Evolutionary conservation across 2,113 vertebrate genomes (phyloP).

Genomic region (Eulemur rufifrons): DNA sequence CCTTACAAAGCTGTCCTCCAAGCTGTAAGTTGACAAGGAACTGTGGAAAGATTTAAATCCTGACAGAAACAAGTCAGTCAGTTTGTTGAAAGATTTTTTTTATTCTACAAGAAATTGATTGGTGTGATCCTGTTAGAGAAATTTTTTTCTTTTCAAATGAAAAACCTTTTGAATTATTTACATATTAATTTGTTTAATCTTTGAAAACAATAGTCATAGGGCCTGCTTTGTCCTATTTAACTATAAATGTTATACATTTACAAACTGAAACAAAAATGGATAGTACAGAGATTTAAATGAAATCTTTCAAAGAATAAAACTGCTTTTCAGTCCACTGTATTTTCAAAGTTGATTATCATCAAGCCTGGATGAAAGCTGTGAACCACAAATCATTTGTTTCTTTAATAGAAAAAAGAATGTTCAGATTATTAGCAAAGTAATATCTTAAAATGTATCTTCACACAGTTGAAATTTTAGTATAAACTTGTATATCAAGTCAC

Average conservation of each 20-base stretch:
- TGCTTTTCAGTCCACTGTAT: slow-evolving; percentile 58
- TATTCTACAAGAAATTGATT: slow-evolving; percentile 60
- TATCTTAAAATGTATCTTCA: slow-evolving; percentile 73
- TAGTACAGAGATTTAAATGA: slow-evolving; percentile 74
- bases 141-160: slow-evolving; percentile 38
- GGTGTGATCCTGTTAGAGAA: slow-evolving; percentile 52
- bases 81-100: slow-evolving; percentile 58
- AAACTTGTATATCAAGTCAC: slow-evolving; percentile 73
- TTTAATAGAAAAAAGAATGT: slow-evolving; percentile 65
- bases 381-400: slow-evolving; percentile 49
- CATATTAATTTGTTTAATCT: slow-evolving; percentile 85
- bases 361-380: slow-evolving; percentile 59
- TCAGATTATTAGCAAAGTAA: slow-evolving; percentile 73
- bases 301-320: slow-evolving; percentile 76
- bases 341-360: slow-evolving; percentile 76
- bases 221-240: slow-evolving; percentile 77
- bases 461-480: slow-evolving; percentile 66
- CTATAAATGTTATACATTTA: slow-evolving; percentile 61
- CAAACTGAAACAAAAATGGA: slow-evolving; percentile 75
- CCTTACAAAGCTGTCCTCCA: slow-evolving; percentile 3
- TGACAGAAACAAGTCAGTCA: slow-evolving; percentile 54
- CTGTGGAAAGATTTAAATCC: slow-evolving; percentile 30
- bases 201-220: slow-evolving; percentile 81
- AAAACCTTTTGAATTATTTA: slow-evolving; percentile 63
- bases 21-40: neutral